These are phyloP conservation scores for Caranx ignobilis DNA, from an alignment of 2,113 vertebrate species.

Conservation along the genomic window DNA sequence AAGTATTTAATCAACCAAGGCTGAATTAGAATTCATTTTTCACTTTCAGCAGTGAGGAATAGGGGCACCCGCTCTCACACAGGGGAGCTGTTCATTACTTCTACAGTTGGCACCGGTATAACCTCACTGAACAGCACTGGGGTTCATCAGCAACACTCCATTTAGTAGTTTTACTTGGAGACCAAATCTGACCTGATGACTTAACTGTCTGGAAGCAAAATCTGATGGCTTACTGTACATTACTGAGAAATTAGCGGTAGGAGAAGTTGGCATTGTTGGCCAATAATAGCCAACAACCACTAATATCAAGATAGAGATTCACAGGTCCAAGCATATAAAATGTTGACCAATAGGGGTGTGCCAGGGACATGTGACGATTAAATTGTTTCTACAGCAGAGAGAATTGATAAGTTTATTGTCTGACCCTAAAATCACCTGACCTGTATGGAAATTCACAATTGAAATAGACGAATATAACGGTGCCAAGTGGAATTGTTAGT, in stretches of 20 bases:
- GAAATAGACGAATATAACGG: background rate
- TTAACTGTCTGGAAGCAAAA: conserved; percentile 41
- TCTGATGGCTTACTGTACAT: conserved; percentile 32
- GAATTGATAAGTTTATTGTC: background rate
- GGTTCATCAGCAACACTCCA: conserved; percentile 50
- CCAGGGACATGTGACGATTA: background rate
- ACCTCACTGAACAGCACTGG: conserved; percentile 51
- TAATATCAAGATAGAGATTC: no score
- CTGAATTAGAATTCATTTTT: conserved; percentile 60
- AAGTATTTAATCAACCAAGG: conserved; percentile 44
- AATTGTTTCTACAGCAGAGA: background rate
- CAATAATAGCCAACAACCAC: background rate
- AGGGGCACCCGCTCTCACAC: conserved; percentile 25
- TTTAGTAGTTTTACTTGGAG: conserved; percentile 61
- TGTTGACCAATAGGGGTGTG: background rate
- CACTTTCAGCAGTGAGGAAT: conserved; percentile 37
- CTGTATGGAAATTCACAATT: background rate
- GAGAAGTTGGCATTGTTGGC: background rate
- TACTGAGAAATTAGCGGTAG: conserved; percentile 25
- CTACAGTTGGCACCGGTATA: conserved; percentile 67
- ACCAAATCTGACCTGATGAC: conserved; percentile 52
- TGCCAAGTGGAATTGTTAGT: background rate
- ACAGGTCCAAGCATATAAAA: no score
- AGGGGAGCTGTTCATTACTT: conserved; percentile 69
- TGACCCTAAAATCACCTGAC: background rate